Conservation (phyloP, 2,888 invertebrate genomes). For the Xanthorhoe designata region DNA sequence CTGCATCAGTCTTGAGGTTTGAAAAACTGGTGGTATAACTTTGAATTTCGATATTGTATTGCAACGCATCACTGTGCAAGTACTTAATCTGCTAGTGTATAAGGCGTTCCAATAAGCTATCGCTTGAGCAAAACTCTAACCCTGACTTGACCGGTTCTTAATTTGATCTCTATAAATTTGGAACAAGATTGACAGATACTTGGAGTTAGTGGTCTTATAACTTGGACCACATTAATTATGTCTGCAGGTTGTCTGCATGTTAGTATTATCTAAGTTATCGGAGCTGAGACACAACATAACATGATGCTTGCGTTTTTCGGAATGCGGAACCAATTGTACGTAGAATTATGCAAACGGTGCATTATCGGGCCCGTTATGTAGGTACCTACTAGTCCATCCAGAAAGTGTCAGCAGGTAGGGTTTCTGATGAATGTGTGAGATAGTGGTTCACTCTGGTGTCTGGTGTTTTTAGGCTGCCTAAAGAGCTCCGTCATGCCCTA, state of each 20-base stretch:
- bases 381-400: not conserved
- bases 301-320: slow-evolving; percentile 36
- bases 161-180: too few relatives aligned
- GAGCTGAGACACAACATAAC: slow-evolving; percentile 54
- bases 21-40: too few relatives aligned
- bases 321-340: slow-evolving; percentile 13
- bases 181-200: not conserved
- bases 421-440: not conserved
- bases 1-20: too few relatives aligned
- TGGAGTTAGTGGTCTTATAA: slow-evolving; percentile 17
- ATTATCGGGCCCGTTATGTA: slow-evolving; percentile 8
- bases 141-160: too few relatives aligned
- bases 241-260: slow-evolving; percentile 47
- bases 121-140: too few relatives aligned
- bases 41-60: too few relatives aligned
- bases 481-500: not conserved
- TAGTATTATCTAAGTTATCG: slow-evolving; percentile 42
- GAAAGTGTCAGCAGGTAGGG: not conserved
- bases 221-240: slow-evolving; percentile 44
- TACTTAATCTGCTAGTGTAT: too few relatives aligned
- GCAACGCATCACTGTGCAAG: too few relatives aligned
- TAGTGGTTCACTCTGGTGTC: not conserved
- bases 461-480: not conserved
- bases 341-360: slow-evolving; percentile 12
- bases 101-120: too few relatives aligned